phyloP scores from a whole-genome alignment of 1,140 invertebrate species.

The Tribolium castaneum region DNA sequence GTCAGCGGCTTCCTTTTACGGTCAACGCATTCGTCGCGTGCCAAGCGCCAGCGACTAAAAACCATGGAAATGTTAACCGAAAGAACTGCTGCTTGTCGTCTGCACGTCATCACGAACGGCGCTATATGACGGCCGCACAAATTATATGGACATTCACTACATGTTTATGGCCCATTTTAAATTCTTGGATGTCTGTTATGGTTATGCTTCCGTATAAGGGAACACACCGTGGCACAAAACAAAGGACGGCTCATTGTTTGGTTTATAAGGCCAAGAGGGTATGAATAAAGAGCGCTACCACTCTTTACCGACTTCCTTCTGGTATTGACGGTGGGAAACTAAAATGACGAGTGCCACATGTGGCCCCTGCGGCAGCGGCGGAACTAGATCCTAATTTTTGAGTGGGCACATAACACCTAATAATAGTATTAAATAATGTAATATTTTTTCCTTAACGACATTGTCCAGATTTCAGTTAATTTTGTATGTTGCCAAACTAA shows the following conservation, averaged over 20 bases:
- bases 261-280: conserved; percentile 27
- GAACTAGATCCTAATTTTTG: too few species aligned
- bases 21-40: conserved; percentile 34
- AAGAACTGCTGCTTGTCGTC: conserved; percentile 29
- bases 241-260: conserved; percentile 18
- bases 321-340: background rate
- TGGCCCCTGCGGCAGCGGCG: too few species aligned
- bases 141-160: conserved; percentile 41
- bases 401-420: too few species aligned
- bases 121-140: conserved; percentile 41
- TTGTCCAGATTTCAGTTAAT: too few species aligned
- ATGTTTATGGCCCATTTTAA: conserved; percentile 42
- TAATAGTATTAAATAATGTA: too few species aligned
- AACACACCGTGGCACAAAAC: conserved; percentile 16
- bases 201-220: conserved; percentile 42
- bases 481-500: too few species aligned
- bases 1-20: conserved; percentile 7
- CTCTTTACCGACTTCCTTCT: conserved; percentile 10
- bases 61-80: conserved; percentile 21
- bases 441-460: too few species aligned
- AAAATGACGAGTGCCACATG: background rate
- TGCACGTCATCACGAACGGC: conserved; percentile 37
- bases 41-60: conserved; percentile 36
- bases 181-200: conserved; percentile 41
- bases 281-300: conserved; percentile 21